phyloP scores from a whole-genome alignment of 2,888 invertebrate species.

The Acrobasis consociella region DNA sequence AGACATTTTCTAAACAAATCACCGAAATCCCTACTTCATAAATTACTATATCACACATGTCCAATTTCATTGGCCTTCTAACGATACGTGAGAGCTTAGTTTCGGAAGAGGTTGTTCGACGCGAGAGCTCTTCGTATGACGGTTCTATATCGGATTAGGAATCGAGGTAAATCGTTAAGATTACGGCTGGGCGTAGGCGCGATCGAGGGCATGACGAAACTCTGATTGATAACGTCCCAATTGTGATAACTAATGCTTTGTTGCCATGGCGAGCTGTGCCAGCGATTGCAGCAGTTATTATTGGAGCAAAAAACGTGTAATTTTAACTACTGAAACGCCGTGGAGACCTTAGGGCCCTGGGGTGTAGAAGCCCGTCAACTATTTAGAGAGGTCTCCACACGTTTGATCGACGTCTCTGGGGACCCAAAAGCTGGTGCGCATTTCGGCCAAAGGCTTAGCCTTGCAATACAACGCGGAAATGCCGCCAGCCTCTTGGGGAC shows the following conservation, averaged over 20 bases:
- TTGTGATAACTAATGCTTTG: conserved; percentile 58
- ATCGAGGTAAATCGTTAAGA: conserved; percentile 74
- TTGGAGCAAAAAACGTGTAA: no score
- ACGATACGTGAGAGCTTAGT: background rate
- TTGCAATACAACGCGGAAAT: no score
- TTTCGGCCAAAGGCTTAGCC: no score
- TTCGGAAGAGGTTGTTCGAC: background rate
- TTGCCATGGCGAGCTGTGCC: conserved; percentile 51
- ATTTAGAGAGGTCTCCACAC: no score
- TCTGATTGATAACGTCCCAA: conserved; percentile 72
- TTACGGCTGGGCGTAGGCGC: conserved; percentile 68
- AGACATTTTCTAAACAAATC: conserved; percentile 41
- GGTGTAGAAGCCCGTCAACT: no score
- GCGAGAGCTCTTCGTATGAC: conserved; percentile 41
- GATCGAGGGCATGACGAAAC: conserved; percentile 76
- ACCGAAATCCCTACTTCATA: conserved; percentile 16
- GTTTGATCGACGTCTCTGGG: no score
- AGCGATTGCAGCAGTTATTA: conserved; percentile 18
- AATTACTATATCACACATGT: conserved; percentile 10
- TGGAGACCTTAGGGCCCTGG: no score
- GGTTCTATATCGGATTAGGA: conserved; percentile 63
- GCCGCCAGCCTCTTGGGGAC: no score
- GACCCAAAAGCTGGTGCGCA: no score
- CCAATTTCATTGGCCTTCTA: background rate
- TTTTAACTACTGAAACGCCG: no score